A percentile compares a stretch with the other conserved stretches of the same genome.
Conservation (phyloP, 2,113 vertebrate genomes). For the Chaetodon auriga region DNA sequence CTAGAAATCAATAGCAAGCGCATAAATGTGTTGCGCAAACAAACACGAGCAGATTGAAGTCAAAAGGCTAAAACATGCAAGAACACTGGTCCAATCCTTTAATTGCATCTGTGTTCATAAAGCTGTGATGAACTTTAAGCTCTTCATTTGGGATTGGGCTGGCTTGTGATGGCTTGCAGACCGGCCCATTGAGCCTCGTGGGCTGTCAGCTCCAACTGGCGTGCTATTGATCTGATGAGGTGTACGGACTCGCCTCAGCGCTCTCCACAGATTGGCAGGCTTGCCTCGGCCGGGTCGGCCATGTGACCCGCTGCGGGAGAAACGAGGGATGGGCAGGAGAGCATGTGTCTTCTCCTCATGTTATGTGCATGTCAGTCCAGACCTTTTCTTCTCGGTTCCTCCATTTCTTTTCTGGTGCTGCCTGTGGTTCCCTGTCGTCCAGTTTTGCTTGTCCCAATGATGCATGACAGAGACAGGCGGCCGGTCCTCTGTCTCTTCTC, state of each 20-base stretch:
- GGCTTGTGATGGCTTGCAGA: conserved; percentile 19
- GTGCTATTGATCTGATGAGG: conserved; percentile 52
- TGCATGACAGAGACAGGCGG: conserved; percentile 76
- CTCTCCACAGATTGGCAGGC: conserved; percentile 49
- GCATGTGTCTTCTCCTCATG: conserved; percentile 73
- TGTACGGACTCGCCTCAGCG: conserved; percentile 29
- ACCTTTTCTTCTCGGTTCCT: conserved; percentile 45
- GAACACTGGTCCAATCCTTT: not conserved
- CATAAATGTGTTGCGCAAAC: not conserved
- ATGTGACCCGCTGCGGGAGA: conserved; percentile 43
- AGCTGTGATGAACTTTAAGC: not conserved
- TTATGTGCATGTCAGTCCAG: conserved; percentile 78
- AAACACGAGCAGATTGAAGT: not conserved
- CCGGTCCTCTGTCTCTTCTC: conserved; percentile 48
- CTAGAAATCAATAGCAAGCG: not conserved
- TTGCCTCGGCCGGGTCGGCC: conserved; percentile 22
- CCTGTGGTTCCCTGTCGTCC: conserved; percentile 50
- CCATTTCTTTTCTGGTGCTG: conserved; percentile 49
- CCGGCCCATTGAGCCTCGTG: conserved; percentile 4
- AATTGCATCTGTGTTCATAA: not conserved
- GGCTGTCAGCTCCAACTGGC: conserved; percentile 49
- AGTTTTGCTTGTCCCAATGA: conserved; percentile 62
- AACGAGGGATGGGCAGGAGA: conserved; percentile 54
- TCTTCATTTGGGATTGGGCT: conserved; percentile 29
- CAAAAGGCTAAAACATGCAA: conserved; percentile 12